A percentile compares a stretch with the other conserved stretches of the same genome.
phyloP scores from a whole-genome alignment of 2,797 vertebrate species.

The Balearica regulorum region DNA sequence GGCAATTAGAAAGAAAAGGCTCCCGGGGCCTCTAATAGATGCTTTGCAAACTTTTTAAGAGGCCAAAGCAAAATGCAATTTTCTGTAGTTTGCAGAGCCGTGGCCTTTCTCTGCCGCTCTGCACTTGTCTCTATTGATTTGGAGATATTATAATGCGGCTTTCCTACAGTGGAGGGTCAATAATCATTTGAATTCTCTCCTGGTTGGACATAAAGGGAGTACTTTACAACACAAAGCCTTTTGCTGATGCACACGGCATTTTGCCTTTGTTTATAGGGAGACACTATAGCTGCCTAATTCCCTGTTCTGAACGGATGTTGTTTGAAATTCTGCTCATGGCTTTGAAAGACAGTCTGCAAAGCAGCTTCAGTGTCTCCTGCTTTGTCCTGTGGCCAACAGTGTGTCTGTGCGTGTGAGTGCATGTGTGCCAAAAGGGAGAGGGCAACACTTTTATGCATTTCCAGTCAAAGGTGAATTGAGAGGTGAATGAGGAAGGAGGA shows the following conservation, averaged over 20 bases:
- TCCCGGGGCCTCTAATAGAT: constrained; percentile 50
- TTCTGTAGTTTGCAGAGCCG: constrained; percentile 1
- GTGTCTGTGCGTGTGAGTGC: not conserved
- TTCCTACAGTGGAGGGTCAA: constrained; percentile 50
- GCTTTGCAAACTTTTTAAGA: constrained; percentile 50
- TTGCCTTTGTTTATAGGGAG: constrained; percentile 26
- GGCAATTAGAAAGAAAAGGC: constrained; percentile 65
- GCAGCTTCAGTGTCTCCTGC: not conserved
- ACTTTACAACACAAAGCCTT: constrained; percentile 24
- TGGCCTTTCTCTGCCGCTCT: not conserved
- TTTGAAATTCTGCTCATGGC: not conserved
- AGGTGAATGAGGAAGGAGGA: not conserved
- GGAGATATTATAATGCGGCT: constrained; percentile 44
- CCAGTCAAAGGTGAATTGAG: not conserved
- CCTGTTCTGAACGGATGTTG: not conserved
- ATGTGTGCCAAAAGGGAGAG: not conserved
- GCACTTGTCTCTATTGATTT: constrained; percentile 38
- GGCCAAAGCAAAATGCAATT: constrained; percentile 43
- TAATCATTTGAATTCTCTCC: constrained; percentile 43
- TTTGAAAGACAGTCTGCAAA: not conserved
- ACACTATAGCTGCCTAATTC: not conserved
- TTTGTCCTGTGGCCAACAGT: not conserved
- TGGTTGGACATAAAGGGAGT: constrained; percentile 30
- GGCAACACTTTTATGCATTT: not conserved
- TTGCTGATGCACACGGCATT: constrained; percentile 41